A percentile compares a stretch with the other conserved stretches of the same genome.
Conservation (phyloP, 2,888 invertebrate species). For the Drosophila colorata region DNA sequence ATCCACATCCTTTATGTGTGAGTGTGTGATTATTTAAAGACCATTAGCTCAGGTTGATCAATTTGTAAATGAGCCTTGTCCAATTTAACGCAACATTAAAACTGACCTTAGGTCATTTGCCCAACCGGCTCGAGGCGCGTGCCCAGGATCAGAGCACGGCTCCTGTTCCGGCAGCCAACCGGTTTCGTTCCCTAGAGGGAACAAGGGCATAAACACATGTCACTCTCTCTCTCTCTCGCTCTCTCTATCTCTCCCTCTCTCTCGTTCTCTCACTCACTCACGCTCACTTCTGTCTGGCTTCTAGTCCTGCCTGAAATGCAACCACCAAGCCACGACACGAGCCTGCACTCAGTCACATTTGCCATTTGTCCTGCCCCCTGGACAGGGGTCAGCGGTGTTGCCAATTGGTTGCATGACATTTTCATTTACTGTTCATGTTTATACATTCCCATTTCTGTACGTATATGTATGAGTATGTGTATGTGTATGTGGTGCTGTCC, state of each 20-base stretch:
- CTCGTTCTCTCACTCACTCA: neutral
- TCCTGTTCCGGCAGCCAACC: slow-evolving; percentile 42
- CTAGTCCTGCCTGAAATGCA: slow-evolving; percentile 39
- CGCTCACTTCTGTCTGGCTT: slow-evolving; percentile 1
- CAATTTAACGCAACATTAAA: slow-evolving; percentile 72
- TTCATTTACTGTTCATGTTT: slow-evolving; percentile 46
- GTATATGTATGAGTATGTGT: slow-evolving; percentile 13
- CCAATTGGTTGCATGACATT: slow-evolving; percentile 72
- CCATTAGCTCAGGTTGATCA: slow-evolving; percentile 47
- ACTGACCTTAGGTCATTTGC: slow-evolving; percentile 73
- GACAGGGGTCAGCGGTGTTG: slow-evolving; percentile 63
- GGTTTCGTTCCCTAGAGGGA: slow-evolving; percentile 43
- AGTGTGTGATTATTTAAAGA: slow-evolving; percentile 24
- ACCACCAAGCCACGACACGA: slow-evolving; percentile 46
- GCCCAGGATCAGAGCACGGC: slow-evolving; percentile 21
- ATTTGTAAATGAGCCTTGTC: slow-evolving; percentile 56
- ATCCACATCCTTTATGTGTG: slow-evolving; percentile 3
- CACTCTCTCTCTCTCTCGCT: neutral
- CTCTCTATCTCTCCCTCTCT: neutral
- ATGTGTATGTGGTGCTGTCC: slow-evolving; percentile 23
- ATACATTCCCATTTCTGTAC: slow-evolving; percentile 24
- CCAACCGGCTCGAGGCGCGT: slow-evolving; percentile 44
- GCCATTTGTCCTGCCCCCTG: slow-evolving; percentile 51
- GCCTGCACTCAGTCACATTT: slow-evolving; percentile 30
- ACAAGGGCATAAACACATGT: neutral